Conservation (phyloP, 2,888 invertebrate species). For the Spodoptera littoralis region DNA sequence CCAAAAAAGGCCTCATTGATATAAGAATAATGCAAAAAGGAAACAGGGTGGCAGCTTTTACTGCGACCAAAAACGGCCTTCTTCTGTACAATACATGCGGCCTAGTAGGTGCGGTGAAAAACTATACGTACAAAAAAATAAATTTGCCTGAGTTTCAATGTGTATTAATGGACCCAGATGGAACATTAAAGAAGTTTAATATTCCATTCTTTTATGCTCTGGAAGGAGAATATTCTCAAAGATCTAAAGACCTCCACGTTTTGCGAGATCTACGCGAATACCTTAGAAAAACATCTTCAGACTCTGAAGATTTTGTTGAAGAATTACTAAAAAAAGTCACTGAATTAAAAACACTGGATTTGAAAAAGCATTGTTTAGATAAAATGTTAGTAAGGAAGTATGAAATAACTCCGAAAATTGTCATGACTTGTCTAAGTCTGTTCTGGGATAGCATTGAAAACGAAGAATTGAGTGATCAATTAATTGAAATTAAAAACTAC, state of each 20-base stretch:
- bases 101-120: constrained; percentile 91
- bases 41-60: constrained; percentile 96
- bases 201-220: constrained; percentile 97
- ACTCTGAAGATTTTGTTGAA: constrained; percentile 83
- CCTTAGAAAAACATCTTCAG: constrained; percentile 88
- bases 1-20: constrained; percentile 97
- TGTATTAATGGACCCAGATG: constrained; percentile 95
- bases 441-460: constrained; percentile 79
- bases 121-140: constrained; percentile 86
- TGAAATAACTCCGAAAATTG: constrained; percentile 89
- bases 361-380: constrained; percentile 92
- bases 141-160: constrained; percentile 91
- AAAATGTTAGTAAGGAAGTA: constrained; percentile 90
- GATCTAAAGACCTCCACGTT: constrained; percentile 96
- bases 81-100: constrained; percentile 94
- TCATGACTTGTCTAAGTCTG: constrained; percentile 84
- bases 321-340: constrained; percentile 89
- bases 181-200: constrained; percentile 93
- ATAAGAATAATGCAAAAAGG: constrained; percentile 97
- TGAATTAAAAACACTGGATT: constrained; percentile 92
- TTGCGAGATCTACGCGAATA: constrained; percentile 92
- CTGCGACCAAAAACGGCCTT: constrained; percentile 95
- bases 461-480: constrained; percentile 61
- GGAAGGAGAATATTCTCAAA: constrained; percentile 95
- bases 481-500: constrained; percentile 70